Percentiles rank a stretch among this genome's conserved stretches.
Conservation (phyloP, 1,140 invertebrate species). For the Tetragnatha versicolor region DNA sequence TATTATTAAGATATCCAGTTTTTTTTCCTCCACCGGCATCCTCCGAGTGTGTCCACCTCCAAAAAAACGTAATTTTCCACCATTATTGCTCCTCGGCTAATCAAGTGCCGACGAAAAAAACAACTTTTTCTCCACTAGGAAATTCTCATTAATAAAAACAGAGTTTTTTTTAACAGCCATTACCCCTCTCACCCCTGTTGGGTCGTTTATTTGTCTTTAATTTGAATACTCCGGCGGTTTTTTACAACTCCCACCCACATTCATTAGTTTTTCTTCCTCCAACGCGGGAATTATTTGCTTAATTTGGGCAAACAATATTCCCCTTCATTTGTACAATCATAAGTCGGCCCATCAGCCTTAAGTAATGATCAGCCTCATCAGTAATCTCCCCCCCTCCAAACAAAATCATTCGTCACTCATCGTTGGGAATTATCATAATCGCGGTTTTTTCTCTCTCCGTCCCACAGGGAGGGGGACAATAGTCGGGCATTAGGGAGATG, state of each 20-base stretch:
- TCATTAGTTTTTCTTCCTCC: not conserved
- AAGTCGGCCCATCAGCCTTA: constrained; percentile 43
- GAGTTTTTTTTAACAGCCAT: constrained; percentile 32
- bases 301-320: constrained; percentile 55
- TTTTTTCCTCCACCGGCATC: constrained; percentile 3
- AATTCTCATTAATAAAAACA: constrained; percentile 55
- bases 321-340: constrained; percentile 20
- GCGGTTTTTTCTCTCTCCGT: not conserved
- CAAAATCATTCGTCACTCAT: constrained; percentile 50
- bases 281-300: constrained; percentile 44
- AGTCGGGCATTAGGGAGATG: no score
- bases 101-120: constrained; percentile 29
- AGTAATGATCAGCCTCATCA: constrained; percentile 36
- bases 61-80: constrained; percentile 34
- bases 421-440: constrained; percentile 48
- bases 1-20: constrained; percentile 51
- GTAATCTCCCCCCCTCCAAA: constrained; percentile 45
- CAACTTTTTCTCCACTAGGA: constrained; percentile 19
- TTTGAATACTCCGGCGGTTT: constrained; percentile 39
- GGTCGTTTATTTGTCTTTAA: constrained; percentile 55
- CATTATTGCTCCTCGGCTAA: constrained; percentile 50
- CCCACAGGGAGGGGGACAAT: no score
- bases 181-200: not conserved
- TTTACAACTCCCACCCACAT: no score
- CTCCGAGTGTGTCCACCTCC: constrained; percentile 14